These are phyloP conservation scores for Lutjanus campechanus DNA, from an alignment of 2,797 vertebrate genomes.

Conservation along the genomic window DNA sequence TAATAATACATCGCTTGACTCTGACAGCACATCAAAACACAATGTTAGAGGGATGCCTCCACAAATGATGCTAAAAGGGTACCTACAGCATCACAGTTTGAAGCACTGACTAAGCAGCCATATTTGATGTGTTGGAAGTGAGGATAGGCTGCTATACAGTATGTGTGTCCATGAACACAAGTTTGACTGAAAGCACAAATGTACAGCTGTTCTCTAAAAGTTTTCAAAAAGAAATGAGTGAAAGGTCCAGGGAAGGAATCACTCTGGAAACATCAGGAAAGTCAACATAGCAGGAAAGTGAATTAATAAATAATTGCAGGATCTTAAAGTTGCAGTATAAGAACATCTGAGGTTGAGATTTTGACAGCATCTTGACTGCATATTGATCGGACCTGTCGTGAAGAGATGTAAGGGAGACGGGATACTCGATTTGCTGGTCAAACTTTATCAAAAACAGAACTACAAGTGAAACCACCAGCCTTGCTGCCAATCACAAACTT, in stretches of 20 bases:
- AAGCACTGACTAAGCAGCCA: no score
- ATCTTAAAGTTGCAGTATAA: neutral
- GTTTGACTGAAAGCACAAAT: neutral
- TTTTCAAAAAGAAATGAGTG: neutral
- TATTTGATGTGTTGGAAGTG: no score
- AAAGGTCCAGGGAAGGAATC: neutral
- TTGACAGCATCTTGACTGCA: neutral
- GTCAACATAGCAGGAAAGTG: neutral
- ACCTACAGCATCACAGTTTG: no score
- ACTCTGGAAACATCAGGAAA: neutral
- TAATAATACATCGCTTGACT: no score
- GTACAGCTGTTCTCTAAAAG: neutral
- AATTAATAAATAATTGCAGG: neutral
- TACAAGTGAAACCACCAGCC: neutral
- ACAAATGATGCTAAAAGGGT: no score
- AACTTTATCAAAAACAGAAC: neutral
- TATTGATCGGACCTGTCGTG: neutral
- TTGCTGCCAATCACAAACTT: neutral
- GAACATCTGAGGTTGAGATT: neutral
- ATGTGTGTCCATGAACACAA: neutral
- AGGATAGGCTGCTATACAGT: neutral
- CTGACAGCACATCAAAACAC: no score
- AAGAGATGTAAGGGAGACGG: neutral
- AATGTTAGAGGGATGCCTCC: no score
- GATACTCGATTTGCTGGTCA: neutral